These are phyloP conservation scores for Philonicus albiceps DNA, from an alignment of 2,888 invertebrate species.

Conservation along the genomic window DNA sequence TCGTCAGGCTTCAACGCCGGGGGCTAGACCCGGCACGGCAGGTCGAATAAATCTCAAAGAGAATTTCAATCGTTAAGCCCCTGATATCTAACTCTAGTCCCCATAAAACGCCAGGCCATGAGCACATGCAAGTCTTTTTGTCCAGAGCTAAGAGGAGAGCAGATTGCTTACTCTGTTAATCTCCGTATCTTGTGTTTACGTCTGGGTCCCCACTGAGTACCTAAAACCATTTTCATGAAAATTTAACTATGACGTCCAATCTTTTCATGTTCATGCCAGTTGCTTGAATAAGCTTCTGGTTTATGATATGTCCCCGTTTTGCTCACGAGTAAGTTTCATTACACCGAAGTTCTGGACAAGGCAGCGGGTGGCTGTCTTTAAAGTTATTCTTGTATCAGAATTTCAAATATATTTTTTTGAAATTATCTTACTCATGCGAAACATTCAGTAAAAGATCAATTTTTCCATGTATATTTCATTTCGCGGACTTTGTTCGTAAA, in stretches of 20 bases:
- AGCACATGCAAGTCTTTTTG: not conserved
- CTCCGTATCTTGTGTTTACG: not conserved
- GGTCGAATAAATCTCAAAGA: conserved; percentile 6
- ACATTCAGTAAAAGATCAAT: too few species aligned
- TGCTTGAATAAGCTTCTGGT: not conserved
- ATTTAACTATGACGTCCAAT: conserved; percentile 18
- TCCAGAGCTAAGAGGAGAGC: not conserved
- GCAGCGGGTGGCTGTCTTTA: not conserved
- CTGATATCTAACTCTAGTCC: not conserved
- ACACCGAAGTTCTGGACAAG: not conserved
- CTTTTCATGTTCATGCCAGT: conserved; percentile 21
- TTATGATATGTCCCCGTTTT: conserved; percentile 3
- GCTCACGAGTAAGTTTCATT: not conserved
- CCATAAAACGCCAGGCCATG: not conserved
- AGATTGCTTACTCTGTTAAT: conserved; percentile 23
- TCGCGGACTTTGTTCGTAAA: not conserved
- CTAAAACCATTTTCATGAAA: conserved; percentile 14
- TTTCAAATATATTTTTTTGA: not conserved
- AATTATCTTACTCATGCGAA: not conserved
- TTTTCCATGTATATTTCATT: too few species aligned
- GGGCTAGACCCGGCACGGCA: not conserved
- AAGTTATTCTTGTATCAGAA: not conserved
- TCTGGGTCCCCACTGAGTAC: conserved; percentile 1
- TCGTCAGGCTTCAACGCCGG: not conserved
- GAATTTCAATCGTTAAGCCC: not conserved